phyloP scores from a whole-genome alignment of 1,140 invertebrate genomes.

The Atopsyche davidsoni region DNA sequence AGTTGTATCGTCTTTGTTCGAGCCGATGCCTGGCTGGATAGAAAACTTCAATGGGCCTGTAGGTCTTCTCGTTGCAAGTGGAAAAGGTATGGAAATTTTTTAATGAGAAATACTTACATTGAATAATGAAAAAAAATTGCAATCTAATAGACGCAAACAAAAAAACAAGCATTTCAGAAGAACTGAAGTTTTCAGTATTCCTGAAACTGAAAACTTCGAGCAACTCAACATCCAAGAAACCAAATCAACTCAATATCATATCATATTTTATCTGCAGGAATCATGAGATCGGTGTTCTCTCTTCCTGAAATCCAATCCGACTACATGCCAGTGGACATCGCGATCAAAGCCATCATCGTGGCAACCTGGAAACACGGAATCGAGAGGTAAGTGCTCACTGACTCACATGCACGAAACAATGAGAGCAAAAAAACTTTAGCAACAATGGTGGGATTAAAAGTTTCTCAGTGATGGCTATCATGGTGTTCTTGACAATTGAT shows the following conservation, averaged over 20 bases:
- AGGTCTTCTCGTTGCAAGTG: slow-evolving; percentile 65
- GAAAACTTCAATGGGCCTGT: slow-evolving; percentile 94
- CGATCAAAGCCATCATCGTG: slow-evolving; percentile 73
- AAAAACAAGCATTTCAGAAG: too few species aligned
- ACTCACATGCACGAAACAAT: too few species aligned
- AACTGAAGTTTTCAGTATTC: too few species aligned
- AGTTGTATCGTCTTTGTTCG: slow-evolving; percentile 60
- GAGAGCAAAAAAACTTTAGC: too few species aligned
- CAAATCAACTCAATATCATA: too few species aligned
- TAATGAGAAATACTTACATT: too few species aligned
- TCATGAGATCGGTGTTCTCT: slow-evolving; percentile 68
- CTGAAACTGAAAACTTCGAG: too few species aligned
- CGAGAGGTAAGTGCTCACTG: slow-evolving; percentile 50
- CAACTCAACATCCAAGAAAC: too few species aligned
- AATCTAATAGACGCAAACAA: too few species aligned
- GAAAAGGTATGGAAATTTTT: slow-evolving; percentile 56
- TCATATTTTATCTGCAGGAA: slow-evolving; percentile 41
- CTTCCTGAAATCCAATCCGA: slow-evolving; percentile 61
- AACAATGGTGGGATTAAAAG: too few species aligned
- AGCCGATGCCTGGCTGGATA: slow-evolving; percentile 78
- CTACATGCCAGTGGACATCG: slow-evolving; percentile 81
- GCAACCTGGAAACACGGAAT: slow-evolving; percentile 67
- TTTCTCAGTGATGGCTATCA: too few species aligned
- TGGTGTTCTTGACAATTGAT: background rate
- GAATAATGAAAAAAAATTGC: background rate